These are phyloP conservation scores for Cantharis nigra DNA, from an alignment of 2,888 invertebrate genomes.

Conservation along the genomic window DNA sequence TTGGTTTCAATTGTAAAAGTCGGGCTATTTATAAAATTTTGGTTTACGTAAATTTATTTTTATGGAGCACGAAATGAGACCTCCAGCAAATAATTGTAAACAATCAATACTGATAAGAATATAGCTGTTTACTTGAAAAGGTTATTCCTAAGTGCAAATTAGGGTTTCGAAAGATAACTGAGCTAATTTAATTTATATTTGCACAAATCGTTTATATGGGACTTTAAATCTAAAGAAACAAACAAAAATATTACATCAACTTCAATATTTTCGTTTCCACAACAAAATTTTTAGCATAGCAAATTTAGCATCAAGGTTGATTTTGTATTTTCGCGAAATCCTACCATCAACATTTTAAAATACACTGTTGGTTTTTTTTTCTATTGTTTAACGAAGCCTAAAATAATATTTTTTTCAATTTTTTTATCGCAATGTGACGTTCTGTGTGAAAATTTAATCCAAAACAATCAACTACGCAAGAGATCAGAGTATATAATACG, in stretches of 20 bases:
- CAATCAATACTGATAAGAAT: background rate
- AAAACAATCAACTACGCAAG: background rate
- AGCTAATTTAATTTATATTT: background rate
- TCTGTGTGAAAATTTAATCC: background rate
- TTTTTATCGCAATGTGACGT: background rate
- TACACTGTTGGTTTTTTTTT: background rate
- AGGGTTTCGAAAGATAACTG: background rate
- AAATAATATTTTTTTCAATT: background rate
- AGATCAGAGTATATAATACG: background rate
- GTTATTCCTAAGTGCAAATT: background rate
- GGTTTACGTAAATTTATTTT: background rate
- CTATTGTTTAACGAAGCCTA: background rate
- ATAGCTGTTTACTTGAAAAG: background rate
- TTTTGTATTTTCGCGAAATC: background rate
- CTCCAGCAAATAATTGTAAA: background rate
- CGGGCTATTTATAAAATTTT: background rate
- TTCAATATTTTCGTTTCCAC: background rate
- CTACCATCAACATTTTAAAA: background rate
- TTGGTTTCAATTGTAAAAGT: background rate
- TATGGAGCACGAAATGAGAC: background rate
- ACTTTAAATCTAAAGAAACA: background rate
- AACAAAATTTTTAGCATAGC: background rate
- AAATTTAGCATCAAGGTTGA: background rate
- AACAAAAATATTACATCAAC: background rate
- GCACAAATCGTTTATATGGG: background rate